Percentiles rank a stretch among this genome's conserved stretches.
phyloP scores from a whole-genome alignment of 2,888 invertebrate genomes.

The Oeneis ivallda region DNA sequence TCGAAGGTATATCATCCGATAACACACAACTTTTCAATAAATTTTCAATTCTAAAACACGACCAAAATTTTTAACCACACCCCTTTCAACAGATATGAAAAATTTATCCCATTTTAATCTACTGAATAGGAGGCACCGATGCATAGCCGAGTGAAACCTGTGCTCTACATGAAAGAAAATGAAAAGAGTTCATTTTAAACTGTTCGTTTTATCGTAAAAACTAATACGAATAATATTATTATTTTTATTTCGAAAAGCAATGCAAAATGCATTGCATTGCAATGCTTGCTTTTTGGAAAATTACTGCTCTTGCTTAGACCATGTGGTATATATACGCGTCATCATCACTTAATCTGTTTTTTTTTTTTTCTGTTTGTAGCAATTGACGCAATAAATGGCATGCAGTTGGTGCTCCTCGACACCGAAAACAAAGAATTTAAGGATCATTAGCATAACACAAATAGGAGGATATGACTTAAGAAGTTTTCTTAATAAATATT shows the following conservation, averaged over 20 bases:
- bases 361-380: too few relatives aligned
- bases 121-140: conserved; percentile 35
- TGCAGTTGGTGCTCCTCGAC: neutral
- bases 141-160: conserved; percentile 27
- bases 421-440: neutral
- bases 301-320: neutral
- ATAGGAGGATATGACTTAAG: conserved; percentile 4
- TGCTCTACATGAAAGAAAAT: conserved; percentile 26
- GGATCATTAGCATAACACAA: neutral
- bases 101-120: conserved; percentile 41
- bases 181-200: conserved; percentile 22
- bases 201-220: neutral
- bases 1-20: too few relatives aligned
- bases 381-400: neutral
- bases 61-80: conserved; percentile 1
- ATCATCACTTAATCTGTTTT: too few relatives aligned
- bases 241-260: neutral
- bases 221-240: neutral
- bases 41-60: neutral
- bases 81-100: conserved; percentile 23
- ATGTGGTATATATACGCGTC: too few relatives aligned
- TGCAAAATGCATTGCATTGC: too few relatives aligned
- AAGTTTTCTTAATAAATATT: conserved; percentile 23
- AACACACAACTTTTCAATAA: neutral
- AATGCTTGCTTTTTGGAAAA: neutral